Base-by-base conservation (phyloP, 2,113 vertebrate genomes). In the Apodemus speciosus region DNA sequence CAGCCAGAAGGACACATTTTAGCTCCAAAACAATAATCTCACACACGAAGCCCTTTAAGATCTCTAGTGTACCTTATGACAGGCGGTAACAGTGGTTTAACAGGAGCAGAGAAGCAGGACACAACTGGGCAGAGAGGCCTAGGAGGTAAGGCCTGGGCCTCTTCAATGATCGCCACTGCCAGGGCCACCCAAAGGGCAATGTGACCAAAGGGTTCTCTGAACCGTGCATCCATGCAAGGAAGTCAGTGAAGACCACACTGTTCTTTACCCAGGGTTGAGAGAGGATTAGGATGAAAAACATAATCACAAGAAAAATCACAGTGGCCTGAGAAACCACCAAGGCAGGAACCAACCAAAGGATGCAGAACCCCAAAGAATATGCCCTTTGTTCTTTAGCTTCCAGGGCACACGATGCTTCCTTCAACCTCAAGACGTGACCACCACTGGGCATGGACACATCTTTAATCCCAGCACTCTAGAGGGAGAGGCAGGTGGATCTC, bases 111-210 rank as follows among this genome's bases (percentile, higher is more conserved):
- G 6, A 56, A 49, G 90, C 11, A 4, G 46, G 3, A 8, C 7
- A 2, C 0, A 20, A 30, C 32, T 0, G 4, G 62, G 21, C 25
- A 1, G 0, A 0, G 30, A 14, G 11, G 43, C 32, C 3, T 1
- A 58, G 9, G 30, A 3, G 27, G 58, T 58, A 38, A 68, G 87
- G 16, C 32, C 35, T 32, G 27, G 60, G 58, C 13, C 46, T 49
- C 56, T 32, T 14, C 18, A 2, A 23, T 14, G 20, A 18, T 30
- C 58, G 2, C 0, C 5, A 58, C 8, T 49, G 35, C 71, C 40
- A 27, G 72, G 32, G 15, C 71, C 46, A 32, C 60, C 30, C 30
- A 51, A 69, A 60, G 32, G 21, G 68, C 1, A 38, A 58, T 46
- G 84, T 46, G 84, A 30, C 32, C 81, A 18, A 13, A 3, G 75